These are phyloP conservation scores for Lagopus muta DNA, from an alignment of 2,113 vertebrate genomes.

Conservation along the genomic window DNA sequence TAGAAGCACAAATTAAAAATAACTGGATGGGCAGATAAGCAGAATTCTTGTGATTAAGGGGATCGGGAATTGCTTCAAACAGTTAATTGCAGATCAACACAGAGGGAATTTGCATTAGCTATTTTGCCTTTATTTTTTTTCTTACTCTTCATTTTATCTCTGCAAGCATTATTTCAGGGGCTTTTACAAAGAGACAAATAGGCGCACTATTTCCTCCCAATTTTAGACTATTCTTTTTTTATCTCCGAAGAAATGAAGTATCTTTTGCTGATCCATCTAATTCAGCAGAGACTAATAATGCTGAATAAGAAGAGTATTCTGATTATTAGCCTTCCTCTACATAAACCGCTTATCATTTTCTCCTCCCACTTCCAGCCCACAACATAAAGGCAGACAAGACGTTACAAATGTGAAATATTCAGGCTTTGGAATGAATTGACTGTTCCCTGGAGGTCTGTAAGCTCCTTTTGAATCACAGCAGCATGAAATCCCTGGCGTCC, in stretches of 20 bases:
- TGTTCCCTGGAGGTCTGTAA: neutral
- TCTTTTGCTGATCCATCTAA: constrained; percentile 32
- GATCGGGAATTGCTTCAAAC: constrained; percentile 45
- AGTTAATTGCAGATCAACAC: constrained; percentile 32
- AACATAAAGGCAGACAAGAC: constrained; percentile 13
- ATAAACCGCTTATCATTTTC: constrained; percentile 4
- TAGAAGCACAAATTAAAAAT: constrained; percentile 57
- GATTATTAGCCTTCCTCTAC: constrained; percentile 13
- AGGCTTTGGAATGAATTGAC: neutral
- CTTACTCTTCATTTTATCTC: constrained; percentile 29
- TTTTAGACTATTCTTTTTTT: constrained; percentile 11
- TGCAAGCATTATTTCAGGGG: neutral
- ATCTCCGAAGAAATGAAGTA: constrained; percentile 9
- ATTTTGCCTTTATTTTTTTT: constrained; percentile 38
- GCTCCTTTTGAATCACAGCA: neutral
- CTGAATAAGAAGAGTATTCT: constrained; percentile 22
- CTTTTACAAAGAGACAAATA: constrained; percentile 11
- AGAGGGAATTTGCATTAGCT: neutral
- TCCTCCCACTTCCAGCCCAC: constrained; percentile 7
- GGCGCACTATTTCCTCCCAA: constrained; percentile 19
- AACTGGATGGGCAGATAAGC: constrained; percentile 45
- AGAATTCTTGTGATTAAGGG: constrained; percentile 51
- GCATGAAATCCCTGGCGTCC: neutral
- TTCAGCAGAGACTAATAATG: constrained; percentile 41
- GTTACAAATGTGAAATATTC: constrained; percentile 5